phyloP scores from a whole-genome alignment of 2,113 vertebrate species.

The Butorides virescens region DNA sequence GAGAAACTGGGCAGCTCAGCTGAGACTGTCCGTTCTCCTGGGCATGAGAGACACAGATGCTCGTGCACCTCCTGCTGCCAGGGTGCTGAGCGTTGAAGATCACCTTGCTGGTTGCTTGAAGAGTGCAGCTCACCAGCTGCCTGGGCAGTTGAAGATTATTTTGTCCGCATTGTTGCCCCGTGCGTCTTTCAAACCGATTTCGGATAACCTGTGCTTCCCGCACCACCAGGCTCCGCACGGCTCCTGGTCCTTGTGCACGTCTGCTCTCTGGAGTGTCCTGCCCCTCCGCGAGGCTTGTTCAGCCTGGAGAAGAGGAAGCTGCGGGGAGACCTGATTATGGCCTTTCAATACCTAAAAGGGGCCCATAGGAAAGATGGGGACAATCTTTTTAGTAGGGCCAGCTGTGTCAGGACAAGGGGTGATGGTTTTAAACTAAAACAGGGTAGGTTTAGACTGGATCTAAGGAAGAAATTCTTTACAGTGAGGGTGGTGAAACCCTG shows the following conservation, averaged over 20 bases:
- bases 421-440: too few species aligned
- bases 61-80: neutral
- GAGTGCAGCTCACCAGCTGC: neutral
- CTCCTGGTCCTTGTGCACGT: rapidly evolving
- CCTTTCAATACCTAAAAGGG: too few species aligned
- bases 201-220: neutral
- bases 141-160: neutral
- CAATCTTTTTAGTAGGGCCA: too few species aligned
- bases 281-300: too few species aligned
- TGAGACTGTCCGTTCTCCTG: neutral
- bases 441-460: too few species aligned
- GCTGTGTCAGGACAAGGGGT: too few species aligned
- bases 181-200: neutral
- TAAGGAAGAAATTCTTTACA: too few species aligned
- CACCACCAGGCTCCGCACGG: neutral
- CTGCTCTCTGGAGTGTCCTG: neutral
- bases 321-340: too few species aligned
- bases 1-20: neutral
- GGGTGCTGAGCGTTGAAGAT: neutral
- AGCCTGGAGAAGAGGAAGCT: too few species aligned
- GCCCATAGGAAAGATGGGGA: too few species aligned
- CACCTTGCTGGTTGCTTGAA: neutral
- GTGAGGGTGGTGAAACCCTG: too few species aligned
- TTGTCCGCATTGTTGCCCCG: neutral
- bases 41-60: neutral